Evolutionary conservation across 2,113 vertebrate genomes (phyloP).

Genomic region (Aythya baeri): DNA sequence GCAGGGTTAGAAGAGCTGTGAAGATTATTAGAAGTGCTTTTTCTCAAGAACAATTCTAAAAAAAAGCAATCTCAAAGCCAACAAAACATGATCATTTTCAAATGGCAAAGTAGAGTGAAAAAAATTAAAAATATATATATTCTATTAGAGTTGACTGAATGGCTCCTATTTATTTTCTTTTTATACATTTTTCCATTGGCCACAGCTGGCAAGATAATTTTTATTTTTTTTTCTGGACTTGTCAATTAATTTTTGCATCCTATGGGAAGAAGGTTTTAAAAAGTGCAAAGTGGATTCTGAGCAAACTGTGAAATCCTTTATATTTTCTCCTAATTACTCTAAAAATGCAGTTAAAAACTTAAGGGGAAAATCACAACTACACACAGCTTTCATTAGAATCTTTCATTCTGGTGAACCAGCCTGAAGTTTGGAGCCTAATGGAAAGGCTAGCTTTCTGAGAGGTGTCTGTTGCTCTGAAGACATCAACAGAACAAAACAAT

Average conservation of each 20-base stretch:
- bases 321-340: background rate
- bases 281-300: background rate
- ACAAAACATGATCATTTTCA: background rate
- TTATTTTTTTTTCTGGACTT: background rate
- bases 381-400: background rate
- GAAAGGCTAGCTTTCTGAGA: background rate
- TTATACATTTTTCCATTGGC: background rate
- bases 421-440: background rate
- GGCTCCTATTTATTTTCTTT: background rate
- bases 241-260: background rate
- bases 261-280: background rate
- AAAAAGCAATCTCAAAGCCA: background rate
- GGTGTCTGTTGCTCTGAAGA: background rate
- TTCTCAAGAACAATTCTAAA: background rate
- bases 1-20: accelerated
- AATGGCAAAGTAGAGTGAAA: background rate
- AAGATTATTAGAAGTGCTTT: background rate
- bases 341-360: background rate
- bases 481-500: background rate
- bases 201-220: background rate
- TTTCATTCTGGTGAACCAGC: background rate
- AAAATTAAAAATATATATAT: background rate
- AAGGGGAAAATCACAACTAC: background rate
- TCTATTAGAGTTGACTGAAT: background rate
- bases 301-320: background rate